Evolutionary conservation across 2,888 invertebrate species (phyloP), one percentile per base, ranked within the genome.

Genomic region (Druceiella hillmani): DNA sequence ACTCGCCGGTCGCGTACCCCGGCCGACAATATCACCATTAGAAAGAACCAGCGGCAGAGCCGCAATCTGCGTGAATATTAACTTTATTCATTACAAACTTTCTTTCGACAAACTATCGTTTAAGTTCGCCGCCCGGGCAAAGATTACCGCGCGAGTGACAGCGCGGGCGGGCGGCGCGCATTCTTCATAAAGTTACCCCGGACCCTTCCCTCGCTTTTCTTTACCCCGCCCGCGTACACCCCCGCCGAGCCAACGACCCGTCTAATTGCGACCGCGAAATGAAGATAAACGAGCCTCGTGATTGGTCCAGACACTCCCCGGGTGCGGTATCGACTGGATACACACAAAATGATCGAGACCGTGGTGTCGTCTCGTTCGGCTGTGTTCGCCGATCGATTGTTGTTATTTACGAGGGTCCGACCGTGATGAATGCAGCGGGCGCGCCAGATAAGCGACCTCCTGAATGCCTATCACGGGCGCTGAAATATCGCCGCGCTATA

Each of bases 181-280:
- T n/a, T n/a, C n/a, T n/a, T n/a, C n/a, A n/a, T n/a, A n/a, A n/a
- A n/a, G n/a, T n/a, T n/a, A n/a, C n/a, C n/a, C n/a, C n/a, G n/a
- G n/a, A n/a, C n/a, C n/a, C n/a, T n/a, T n/a, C n/a, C n/a, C n/a
- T 45, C 33, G 38, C 41, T 43, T 39, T 12, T 33, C 12, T 11
- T 28, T 26, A 3, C 22, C 46, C 47, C 49, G 51, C 54, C 53
- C 52, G 55, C 53, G 56, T 29, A 31, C 17, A 15, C 25, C n/a
- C 55, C 59, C 57, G 54, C 62, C 64, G 69, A 71, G 68, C 70
- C 78, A 75, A 75, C 77, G 76, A 76, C 72, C 77, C 78, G 74
- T 78, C 77, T 78, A 78, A 79, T 79, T 79, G 78, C 70, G 75
- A 70, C 71, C 69, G 68, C 72, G 62, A 66, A 78, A 78, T 79